phyloP scores from a whole-genome alignment of 2,113 vertebrate species.

The Steatornis caripensis region DNA sequence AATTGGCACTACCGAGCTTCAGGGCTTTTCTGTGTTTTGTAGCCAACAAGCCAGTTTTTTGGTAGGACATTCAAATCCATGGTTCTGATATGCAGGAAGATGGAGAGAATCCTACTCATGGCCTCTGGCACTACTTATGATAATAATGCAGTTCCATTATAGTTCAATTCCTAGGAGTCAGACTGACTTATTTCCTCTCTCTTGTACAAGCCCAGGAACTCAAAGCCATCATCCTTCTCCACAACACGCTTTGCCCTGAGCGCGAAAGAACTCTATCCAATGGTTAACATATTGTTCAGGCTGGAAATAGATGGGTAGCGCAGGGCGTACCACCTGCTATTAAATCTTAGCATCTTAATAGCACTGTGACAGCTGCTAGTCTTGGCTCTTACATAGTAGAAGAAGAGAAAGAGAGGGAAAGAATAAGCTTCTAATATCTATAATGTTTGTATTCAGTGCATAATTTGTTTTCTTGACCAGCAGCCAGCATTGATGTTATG shows the following conservation, averaged over 20 bases:
- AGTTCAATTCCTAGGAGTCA: neutral
- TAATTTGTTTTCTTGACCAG: neutral
- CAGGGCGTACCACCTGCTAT: neutral
- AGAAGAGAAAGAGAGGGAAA: neutral
- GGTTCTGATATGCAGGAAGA: neutral
- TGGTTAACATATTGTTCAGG: fast-evolving
- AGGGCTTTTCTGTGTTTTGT: neutral
- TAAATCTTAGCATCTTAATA: neutral
- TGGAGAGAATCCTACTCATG: neutral
- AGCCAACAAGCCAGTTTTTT: neutral
- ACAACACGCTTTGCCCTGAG: neutral
- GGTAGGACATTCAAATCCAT: neutral
- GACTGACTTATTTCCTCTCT: neutral
- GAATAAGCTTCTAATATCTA: neutral
- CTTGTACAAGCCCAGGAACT: neutral
- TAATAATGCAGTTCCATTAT: neutral
- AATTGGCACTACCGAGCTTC: neutral
- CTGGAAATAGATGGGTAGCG: neutral
- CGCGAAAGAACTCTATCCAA: neutral
- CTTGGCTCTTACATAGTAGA: neutral
- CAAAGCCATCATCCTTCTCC: neutral
- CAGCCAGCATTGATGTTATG: neutral
- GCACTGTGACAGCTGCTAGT: neutral
- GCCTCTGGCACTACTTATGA: neutral
- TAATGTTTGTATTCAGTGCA: neutral